Evolutionary conservation across 2,113 vertebrate species (phyloP), one percentile per base, ranked within the genome.

Genomic region (Oceanodroma tethys): DNA sequence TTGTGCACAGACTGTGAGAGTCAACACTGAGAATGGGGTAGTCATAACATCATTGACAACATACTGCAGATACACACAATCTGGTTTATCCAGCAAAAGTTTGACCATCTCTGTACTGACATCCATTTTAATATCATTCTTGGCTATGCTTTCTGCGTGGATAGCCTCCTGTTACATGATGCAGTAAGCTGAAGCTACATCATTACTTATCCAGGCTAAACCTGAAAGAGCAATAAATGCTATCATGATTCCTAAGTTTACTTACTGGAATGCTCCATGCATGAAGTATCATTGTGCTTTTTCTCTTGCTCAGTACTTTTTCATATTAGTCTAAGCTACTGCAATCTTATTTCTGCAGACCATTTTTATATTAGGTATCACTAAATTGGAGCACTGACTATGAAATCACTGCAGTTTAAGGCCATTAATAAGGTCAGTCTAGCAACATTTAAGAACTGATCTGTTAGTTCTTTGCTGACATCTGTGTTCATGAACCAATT

Each of bases 391-490:
- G 50, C 0, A 0, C 76, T 81, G 86, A 87, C 81, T 75, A 47
- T 72, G 45, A 95, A 81, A 84, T 87, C 56, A 38, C 17, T 59
- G 65, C 83, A 75, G 65, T 94, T 94, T 86, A 91, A 92, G 58
- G 60, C 65, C 76, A 95, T 95, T 81, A 84, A 94, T 95, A 95
- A 92, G 70, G 86, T 87, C 68, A 95, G 45, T n/a, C 76, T 32
- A 71, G 73, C 56, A 91, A 75, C 92, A 75, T 89, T 92, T 95
- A 86, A 89, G 80, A 79, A 67, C 27, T 72, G 83, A 79, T 92
- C 68, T 81, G 55, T 81, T 81, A 95, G 88, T 43, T 83, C 91
- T 93, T 94, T 89, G 93, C 88, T 96, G 92, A 95, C 60, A 56
- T 81, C 92, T 92, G 30, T 95, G 65, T 92, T 96, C 94, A 89